Evolutionary conservation across 2,113 vertebrate species (phyloP).

Genomic region (Oplegnathus fasciatus): DNA sequence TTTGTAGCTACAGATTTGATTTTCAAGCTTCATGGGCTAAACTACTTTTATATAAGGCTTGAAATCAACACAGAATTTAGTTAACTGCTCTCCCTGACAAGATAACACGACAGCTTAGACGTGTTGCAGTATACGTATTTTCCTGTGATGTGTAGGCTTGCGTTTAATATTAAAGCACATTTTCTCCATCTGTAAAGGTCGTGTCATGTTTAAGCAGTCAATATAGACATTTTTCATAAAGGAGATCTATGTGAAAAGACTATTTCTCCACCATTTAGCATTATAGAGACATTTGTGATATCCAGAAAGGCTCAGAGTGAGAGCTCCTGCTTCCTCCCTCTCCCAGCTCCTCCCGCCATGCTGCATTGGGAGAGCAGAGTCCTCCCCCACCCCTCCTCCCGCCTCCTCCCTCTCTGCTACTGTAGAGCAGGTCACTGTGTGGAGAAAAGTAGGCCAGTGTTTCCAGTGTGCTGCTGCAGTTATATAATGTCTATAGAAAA

Average conservation of each 20-base stretch:
- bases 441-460: conserved; percentile 82
- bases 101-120: no score
- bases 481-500: conserved; percentile 79
- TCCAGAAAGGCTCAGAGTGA: conserved; percentile 55
- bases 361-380: conserved; percentile 56
- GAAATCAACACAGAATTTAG: background rate
- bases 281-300: background rate
- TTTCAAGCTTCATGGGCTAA: background rate
- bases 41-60: background rate
- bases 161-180: background rate
- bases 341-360: conserved; percentile 47
- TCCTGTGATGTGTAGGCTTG: background rate
- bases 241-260: background rate
- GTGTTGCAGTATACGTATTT: background rate
- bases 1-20: background rate
- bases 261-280: background rate
- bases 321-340: conserved; percentile 30
- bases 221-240: background rate
- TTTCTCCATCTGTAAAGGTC: background rate
- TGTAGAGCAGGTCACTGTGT: conserved; percentile 80
- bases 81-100: background rate
- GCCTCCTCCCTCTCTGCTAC: conserved; percentile 53
- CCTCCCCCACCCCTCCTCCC: conserved; percentile 45
- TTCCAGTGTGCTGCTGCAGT: conserved; percentile 72
- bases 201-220: background rate